A percentile compares a stretch with the other conserved stretches of the same genome.
phyloP scores from a whole-genome alignment of 2,797 vertebrate species.

The Chrosomus eos region DNA sequence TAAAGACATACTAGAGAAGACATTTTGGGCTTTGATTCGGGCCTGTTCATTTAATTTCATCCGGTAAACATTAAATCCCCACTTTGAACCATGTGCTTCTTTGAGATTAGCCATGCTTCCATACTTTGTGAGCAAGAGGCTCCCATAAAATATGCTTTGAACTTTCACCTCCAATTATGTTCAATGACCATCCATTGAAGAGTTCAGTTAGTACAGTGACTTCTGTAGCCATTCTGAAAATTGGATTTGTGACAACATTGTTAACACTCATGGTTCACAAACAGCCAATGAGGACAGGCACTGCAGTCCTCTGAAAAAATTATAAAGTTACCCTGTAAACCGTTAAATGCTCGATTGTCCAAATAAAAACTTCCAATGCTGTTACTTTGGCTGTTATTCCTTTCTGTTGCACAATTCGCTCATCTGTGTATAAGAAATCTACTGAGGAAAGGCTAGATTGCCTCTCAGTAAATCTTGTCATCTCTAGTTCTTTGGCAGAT shows the following conservation, averaged over 20 bases:
- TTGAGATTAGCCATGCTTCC: conserved; percentile 68
- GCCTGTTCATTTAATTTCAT: conserved; percentile 68
- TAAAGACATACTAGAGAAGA: conserved; percentile 32
- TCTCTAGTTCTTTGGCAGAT: conserved; percentile 54
- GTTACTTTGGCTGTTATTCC: neutral
- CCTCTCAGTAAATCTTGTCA: conserved; percentile 56
- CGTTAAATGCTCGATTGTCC: neutral
- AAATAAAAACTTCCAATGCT: neutral
- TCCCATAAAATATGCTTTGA: conserved; percentile 69
- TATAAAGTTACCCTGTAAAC: neutral
- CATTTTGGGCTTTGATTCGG: conserved; percentile 66
- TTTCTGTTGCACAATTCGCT: conserved; percentile 30
- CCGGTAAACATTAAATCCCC: conserved; percentile 69
- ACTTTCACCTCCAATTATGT: conserved; percentile 67
- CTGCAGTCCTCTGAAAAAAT: neutral
- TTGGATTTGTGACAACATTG: conserved; percentile 54
- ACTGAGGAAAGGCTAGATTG: conserved; percentile 44
- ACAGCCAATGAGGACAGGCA: conserved; percentile 1
- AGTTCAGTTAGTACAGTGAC: conserved; percentile 59
- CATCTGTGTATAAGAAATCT: conserved; percentile 50
- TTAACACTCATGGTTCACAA: conserved; percentile 31
- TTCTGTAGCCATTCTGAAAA: conserved; percentile 55
- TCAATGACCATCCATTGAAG: conserved; percentile 63
- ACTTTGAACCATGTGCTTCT: conserved; percentile 69
- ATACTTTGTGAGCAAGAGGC: conserved; percentile 64